phyloP scores from a whole-genome alignment of 2,113 vertebrate genomes.

The Callopanchax toddi region DNA sequence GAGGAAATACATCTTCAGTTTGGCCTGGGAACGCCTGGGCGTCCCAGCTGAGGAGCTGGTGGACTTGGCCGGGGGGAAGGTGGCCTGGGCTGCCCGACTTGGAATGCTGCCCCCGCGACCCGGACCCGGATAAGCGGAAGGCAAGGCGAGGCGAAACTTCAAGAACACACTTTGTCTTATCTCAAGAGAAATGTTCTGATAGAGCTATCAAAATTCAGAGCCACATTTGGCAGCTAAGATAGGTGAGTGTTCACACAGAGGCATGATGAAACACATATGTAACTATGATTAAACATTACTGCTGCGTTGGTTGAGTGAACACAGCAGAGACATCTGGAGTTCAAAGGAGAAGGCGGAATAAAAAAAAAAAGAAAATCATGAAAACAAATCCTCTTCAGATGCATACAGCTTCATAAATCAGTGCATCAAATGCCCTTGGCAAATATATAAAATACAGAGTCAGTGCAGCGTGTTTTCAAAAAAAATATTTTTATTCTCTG shows the following conservation, averaged over 20 bases:
- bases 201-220: slow-evolving; percentile 43
- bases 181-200: slow-evolving; percentile 36
- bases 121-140: too few relatives aligned
- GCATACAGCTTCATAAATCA: slow-evolving; percentile 15
- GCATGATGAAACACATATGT: slow-evolving; percentile 73
- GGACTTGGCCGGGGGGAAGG: too few relatives aligned
- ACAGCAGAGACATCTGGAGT: slow-evolving; percentile 46
- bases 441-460: slow-evolving; percentile 7
- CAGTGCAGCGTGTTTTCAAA: slow-evolving; percentile 45
- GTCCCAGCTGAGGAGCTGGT: too few relatives aligned
- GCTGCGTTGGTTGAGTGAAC: slow-evolving; percentile 30
- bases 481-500: slow-evolving; percentile 76
- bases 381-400: slow-evolving; percentile 28
- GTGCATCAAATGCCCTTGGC: slow-evolving; percentile 12
- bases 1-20: too few relatives aligned
- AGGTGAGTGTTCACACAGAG: slow-evolving; percentile 40
- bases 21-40: too few relatives aligned
- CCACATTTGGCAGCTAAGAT: slow-evolving; percentile 51
- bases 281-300: slow-evolving; percentile 61
- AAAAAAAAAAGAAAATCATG: slow-evolving; percentile 12
- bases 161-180: slow-evolving; percentile 61
- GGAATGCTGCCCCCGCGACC: too few relatives aligned
- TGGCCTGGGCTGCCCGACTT: too few relatives aligned
- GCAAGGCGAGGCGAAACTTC: too few relatives aligned
- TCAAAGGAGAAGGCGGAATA: slow-evolving; percentile 43